Percentiles rank a stretch among this genome's conserved stretches.
phyloP scores from a whole-genome alignment of 2,888 invertebrate species.

The Troides helena region DNA sequence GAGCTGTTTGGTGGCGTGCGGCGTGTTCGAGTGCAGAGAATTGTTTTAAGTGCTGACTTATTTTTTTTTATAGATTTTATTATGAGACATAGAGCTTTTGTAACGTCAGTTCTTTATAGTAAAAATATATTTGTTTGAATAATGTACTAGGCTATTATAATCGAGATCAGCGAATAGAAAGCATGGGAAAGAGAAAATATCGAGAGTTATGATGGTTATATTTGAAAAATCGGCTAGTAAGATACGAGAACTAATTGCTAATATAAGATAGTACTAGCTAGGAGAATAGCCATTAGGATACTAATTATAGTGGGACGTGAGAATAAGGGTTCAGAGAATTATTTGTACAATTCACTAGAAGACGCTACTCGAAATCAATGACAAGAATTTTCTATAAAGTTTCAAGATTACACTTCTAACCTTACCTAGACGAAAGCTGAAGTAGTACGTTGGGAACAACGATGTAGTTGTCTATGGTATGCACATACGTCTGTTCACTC shows the following conservation, averaged over 20 bases:
- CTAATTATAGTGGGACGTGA: conserved; percentile 74
- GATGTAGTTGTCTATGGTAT: conserved; percentile 32
- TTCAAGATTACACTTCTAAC: conserved; percentile 42
- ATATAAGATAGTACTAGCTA: conserved; percentile 32
- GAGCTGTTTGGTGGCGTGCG: conserved; percentile 50
- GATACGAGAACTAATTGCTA: conserved; percentile 27
- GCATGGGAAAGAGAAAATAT: conserved; percentile 15
- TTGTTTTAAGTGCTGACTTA: conserved; percentile 22
- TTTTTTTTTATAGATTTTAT: background rate
- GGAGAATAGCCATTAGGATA: conserved; percentile 44
- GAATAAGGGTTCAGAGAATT: conserved; percentile 70
- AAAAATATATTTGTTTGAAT: too few relatives aligned
- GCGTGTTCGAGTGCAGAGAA: conserved; percentile 40
- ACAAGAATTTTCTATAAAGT: conserved; percentile 59
- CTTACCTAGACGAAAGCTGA: conserved; percentile 43
- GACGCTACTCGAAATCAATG: conserved; percentile 45
- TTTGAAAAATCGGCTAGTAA: background rate
- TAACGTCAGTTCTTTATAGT: too few relatives aligned
- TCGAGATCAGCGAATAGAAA: background rate
- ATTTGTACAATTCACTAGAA: conserved; percentile 70
- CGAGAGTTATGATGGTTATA: background rate
- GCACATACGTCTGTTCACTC: conserved; percentile 35
- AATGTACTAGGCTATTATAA: too few relatives aligned
- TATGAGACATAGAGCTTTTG: too few relatives aligned
- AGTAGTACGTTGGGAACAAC: conserved; percentile 32